Conservation (phyloP, 2,888 invertebrate species). For the Dolichomitus sp. region DNA sequence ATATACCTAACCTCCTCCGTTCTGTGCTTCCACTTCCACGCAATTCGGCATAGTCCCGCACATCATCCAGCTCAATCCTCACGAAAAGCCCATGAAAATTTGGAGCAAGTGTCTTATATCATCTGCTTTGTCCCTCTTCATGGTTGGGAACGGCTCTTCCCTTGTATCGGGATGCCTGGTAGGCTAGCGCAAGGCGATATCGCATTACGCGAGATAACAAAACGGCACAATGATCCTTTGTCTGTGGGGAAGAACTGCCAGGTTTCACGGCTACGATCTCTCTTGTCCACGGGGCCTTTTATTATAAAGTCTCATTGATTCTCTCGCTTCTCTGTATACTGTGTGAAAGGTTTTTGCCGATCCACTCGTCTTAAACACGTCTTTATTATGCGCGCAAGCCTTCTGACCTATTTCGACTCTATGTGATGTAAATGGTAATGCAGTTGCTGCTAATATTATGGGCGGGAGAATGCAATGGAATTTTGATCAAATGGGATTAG, state of each 20-base stretch:
- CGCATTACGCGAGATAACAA: slow-evolving; percentile 62
- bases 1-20: neutral
- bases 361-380: slow-evolving; percentile 18
- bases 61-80: slow-evolving; percentile 25
- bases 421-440: neutral
- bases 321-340: slow-evolving; percentile 18
- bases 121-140: slow-evolving; percentile 11
- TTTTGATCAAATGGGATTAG: neutral
- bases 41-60: slow-evolving; percentile 2
- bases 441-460: neutral
- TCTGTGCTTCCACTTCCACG: neutral
- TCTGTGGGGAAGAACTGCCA: slow-evolving; percentile 14
- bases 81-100: slow-evolving; percentile 45
- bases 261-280: slow-evolving; percentile 43
- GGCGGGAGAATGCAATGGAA: neutral
- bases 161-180: slow-evolving; percentile 39
- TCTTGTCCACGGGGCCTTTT: slow-evolving; percentile 28
- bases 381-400: slow-evolving; percentile 20
- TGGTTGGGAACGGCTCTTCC: slow-evolving; percentile 27
- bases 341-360: slow-evolving; percentile 17
- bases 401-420: slow-evolving; percentile 44
- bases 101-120: slow-evolving; percentile 19
- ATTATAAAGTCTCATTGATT: slow-evolving; percentile 55
- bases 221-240: slow-evolving; percentile 60
- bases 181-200: slow-evolving; percentile 40